These are phyloP conservation scores for Potamarius usumacintae DNA, from an alignment of 2,113 vertebrate genomes.

Conservation along the genomic window DNA sequence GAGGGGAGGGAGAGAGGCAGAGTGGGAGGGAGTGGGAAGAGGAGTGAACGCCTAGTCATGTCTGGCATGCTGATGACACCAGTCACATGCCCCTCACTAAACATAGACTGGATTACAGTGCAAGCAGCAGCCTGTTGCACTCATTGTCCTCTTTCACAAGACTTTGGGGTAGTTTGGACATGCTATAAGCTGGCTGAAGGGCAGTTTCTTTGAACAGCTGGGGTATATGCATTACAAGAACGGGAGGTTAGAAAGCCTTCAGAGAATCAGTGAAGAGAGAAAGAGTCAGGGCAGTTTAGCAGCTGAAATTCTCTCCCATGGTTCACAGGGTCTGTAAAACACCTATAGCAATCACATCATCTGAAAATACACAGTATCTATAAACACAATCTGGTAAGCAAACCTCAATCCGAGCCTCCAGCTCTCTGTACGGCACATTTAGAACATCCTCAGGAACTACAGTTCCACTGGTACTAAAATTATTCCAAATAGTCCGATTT, in stretches of 20 bases:
- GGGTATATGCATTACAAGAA: conserved; percentile 3
- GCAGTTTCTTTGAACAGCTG: background rate
- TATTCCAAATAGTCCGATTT: background rate
- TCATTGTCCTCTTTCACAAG: conserved; percentile 47
- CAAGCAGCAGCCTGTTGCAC: conserved; percentile 36
- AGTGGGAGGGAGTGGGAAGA: conserved; percentile 31
- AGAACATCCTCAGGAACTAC: background rate
- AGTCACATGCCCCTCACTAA: conserved; percentile 55
- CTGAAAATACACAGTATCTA: background rate
- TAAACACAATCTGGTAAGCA: background rate
- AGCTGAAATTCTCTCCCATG: conserved; percentile 9
- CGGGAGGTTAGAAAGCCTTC: conserved; percentile 33
- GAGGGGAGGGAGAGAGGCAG: conserved; percentile 11
- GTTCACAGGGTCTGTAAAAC: background rate
- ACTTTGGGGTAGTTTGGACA: conserved; percentile 28
- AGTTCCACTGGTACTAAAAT: background rate
- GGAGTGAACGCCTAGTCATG: conserved; percentile 32
- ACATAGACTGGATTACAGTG: conserved; percentile 48
- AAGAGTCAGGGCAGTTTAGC: conserved; percentile 23
- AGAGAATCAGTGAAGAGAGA: conserved; percentile 4
- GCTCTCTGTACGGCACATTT: background rate
- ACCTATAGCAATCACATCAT: background rate
- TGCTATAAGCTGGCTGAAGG: background rate
- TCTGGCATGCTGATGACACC: conserved; percentile 50
- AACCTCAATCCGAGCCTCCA: background rate